A percentile compares a stretch with the other conserved stretches of the same genome.
Evolutionary conservation across 1,140 invertebrate genomes (phyloP).

Genomic region (Chlorops oryzae): DNA sequence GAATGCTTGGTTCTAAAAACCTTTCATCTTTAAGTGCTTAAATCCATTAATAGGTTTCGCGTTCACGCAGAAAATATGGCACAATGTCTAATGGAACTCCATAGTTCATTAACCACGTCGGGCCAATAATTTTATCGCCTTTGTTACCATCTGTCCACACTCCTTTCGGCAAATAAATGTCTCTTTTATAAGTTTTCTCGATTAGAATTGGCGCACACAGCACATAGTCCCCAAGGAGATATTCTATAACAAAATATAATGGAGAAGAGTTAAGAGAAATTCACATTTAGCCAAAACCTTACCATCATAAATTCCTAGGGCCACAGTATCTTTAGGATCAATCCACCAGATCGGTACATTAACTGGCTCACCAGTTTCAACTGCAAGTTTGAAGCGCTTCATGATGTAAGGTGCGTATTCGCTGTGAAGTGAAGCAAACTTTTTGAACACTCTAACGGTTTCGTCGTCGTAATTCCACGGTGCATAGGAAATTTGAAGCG

Average conservation of each 20-base stretch:
- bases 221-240: conserved; percentile 71
- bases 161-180: conserved; percentile 73
- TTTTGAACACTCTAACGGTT: conserved; percentile 59
- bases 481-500: conserved; percentile 78
- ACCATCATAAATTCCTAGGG: conserved; percentile 64
- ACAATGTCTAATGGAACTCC: conserved; percentile 60
- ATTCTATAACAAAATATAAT: conserved; percentile 58
- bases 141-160: conserved; percentile 58
- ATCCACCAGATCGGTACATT: conserved; percentile 90
- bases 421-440: conserved; percentile 64
- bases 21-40: too few species aligned
- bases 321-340: conserved; percentile 60
- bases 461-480: conserved; percentile 82
- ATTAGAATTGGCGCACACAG: conserved; percentile 77
- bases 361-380: conserved; percentile 62
- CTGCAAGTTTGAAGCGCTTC: conserved; percentile 55
- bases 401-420: conserved; percentile 59
- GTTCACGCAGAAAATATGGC: conserved; percentile 58
- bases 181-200: conserved; percentile 57
- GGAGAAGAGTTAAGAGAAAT: not conserved
- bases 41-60: too few species aligned
- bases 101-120: conserved; percentile 60
- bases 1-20: too few species aligned
- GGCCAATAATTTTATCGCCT: conserved; percentile 52
- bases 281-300: conserved; percentile 16